These are phyloP conservation scores for Conchocele bisecta DNA, from an alignment of 2,888 invertebrate species.

Conservation along the genomic window DNA sequence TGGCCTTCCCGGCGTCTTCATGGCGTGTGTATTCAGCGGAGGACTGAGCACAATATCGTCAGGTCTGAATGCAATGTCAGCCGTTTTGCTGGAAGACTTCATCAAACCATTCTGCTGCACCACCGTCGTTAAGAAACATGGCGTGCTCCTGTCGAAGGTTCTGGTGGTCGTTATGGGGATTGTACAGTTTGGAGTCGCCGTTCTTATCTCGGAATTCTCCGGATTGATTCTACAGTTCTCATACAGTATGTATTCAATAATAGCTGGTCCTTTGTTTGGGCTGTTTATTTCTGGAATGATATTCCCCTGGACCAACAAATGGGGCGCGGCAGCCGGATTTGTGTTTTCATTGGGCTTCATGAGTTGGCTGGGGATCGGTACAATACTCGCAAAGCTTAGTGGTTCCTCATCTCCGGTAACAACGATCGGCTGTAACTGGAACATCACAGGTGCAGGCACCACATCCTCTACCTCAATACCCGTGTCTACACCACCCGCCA, in stretches of 20 bases:
- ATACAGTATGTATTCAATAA: constrained; percentile 72
- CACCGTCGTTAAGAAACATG: constrained; percentile 24
- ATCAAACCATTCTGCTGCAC: constrained; percentile 41
- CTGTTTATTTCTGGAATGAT: constrained; percentile 77
- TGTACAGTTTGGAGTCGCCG: constrained; percentile 47
- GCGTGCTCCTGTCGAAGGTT: constrained; percentile 32
- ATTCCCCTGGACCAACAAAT: constrained; percentile 83
- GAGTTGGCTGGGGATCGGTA: constrained; percentile 50
- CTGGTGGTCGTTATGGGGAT: constrained; percentile 39
- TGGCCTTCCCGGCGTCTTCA: constrained; percentile 94
- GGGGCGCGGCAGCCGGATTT: constrained; percentile 51
- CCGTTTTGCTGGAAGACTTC: constrained; percentile 48
- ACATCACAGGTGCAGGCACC: constrained; percentile 10
- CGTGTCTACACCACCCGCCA: not conserved
- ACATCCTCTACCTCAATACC: not conserved
- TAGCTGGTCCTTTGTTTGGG: constrained; percentile 76
- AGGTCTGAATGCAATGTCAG: constrained; percentile 51
- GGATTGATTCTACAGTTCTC: constrained; percentile 74
- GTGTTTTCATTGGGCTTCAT: constrained; percentile 47
- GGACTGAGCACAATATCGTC: constrained; percentile 87
- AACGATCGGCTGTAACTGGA: constrained; percentile 39
- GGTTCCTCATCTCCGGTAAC: constrained; percentile 9
- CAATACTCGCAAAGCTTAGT: constrained; percentile 30
- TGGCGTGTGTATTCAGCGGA: constrained; percentile 96
- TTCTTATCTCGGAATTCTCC: constrained; percentile 34